Conservation (phyloP, 2,113 vertebrate genomes). For the Pteruthius melanotis region DNA sequence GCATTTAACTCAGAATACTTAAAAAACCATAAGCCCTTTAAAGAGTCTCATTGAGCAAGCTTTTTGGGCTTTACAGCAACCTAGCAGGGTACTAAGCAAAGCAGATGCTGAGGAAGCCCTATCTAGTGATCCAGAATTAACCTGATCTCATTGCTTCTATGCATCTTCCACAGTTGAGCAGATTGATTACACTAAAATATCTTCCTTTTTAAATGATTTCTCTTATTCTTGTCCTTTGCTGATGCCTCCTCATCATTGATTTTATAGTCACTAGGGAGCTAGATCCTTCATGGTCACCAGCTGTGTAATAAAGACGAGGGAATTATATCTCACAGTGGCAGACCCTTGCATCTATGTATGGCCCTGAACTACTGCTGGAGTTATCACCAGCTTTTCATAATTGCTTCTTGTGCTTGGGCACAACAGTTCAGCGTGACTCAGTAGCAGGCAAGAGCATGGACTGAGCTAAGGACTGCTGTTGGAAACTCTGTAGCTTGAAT, state of each 20-base stretch:
- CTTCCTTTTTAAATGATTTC: not conserved
- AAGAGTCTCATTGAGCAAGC: not conserved
- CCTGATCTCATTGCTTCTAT: not conserved
- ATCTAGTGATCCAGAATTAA: not conserved
- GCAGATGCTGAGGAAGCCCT: not conserved
- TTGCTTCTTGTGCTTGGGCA: not conserved
- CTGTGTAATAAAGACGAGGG: not conserved
- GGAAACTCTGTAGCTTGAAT: not conserved
- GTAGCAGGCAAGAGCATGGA: not conserved
- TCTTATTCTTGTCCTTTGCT: not conserved
- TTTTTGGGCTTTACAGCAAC: not conserved
- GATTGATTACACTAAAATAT: not conserved
- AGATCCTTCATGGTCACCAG: not conserved
- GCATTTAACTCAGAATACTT: not conserved
- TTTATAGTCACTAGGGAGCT: not conserved
- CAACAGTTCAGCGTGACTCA: not conserved
- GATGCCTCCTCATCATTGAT: not conserved
- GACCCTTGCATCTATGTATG: not conserved
- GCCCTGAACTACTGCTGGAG: not conserved
- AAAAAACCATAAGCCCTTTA: not conserved
- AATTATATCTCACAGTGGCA: not conserved
- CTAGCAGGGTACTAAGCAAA: not conserved
- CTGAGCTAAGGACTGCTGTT: not conserved
- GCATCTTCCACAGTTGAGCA: not conserved
- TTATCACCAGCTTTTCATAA: not conserved